Evolutionary conservation across 2,797 vertebrate genomes (phyloP), one percentile per base, ranked within the genome.

Genomic region (Poeciliopsis turneri): DNA sequence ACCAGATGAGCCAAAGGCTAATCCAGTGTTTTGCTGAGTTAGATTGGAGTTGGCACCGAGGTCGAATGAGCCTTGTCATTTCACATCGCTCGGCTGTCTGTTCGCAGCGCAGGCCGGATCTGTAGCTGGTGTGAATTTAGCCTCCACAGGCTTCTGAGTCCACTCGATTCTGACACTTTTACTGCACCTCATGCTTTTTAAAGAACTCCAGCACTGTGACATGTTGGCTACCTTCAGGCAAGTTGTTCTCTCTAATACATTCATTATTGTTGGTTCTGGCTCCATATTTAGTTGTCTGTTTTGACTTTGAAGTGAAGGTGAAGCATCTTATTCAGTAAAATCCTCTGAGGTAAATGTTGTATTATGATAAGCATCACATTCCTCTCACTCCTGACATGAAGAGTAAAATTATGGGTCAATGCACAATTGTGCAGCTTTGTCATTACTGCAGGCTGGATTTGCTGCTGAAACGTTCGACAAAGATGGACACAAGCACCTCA

Each of bases 1-100:
- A 46, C 74, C 74, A 74, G 72, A 74, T 74, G 72, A 74, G 72
- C 72, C 72, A 57, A 28, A 16, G 49, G 72, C 72, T 30, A 43
- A 57, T 74, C 47, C 51, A 20, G 72, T 28, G 12, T 57, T 43
- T 25, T 57, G 72, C 72, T 74, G 72, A 74, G 51, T 43, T 43
- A 74, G 72, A 74, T 74, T 74, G 2, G 13, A 74, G 51, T 45
- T 74, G 72, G 53, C 72, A 74, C 13, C 15, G 51, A 57, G 53
- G 72, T 57, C 74, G n/a, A 39, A 16, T 30, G 72, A 74, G 51
- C 51, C 36, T 41, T 41, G 72, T 74, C 72, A 43, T n/a, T 74
- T 57, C 72, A 15, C 30, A 13, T 74, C 53, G 25, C 36, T 45
- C 1, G 25, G 23, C 72, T 57, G 72, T 74, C 72, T 28, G 51